These are phyloP conservation scores for Colistium nudipinnis DNA, from an alignment of 2,113 vertebrate genomes.

Conservation along the genomic window DNA sequence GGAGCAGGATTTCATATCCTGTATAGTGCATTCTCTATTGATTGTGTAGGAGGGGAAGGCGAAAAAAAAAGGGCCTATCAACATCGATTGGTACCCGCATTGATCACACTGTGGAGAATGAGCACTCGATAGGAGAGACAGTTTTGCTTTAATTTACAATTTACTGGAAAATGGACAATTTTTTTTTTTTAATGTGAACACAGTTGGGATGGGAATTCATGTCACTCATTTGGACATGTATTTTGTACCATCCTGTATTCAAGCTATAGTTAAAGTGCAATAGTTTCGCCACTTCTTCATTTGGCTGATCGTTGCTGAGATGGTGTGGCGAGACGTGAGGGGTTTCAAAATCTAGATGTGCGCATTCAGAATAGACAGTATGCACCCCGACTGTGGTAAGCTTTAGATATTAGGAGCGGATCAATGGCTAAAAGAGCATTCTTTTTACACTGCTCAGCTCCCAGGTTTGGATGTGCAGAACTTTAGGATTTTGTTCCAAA, in stretches of 20 bases:
- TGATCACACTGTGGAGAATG: constrained; percentile 44
- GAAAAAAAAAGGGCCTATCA: constrained; percentile 27
- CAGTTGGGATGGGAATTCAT: not conserved
- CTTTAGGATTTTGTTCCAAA: constrained; percentile 25
- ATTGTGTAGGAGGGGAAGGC: constrained; percentile 38
- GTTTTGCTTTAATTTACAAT: constrained; percentile 2
- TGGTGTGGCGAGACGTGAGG: not conserved
- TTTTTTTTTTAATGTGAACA: constrained; percentile 3
- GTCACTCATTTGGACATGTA: not conserved
- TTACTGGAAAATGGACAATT: not conserved
- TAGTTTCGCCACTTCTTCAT: not conserved
- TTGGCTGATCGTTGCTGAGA: not conserved
- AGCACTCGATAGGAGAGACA: not conserved
- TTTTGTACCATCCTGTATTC: not conserved
- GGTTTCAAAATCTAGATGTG: not conserved
- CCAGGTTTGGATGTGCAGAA: constrained; percentile 16
- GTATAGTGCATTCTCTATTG: constrained; percentile 47
- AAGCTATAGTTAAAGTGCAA: not conserved
- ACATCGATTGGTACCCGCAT: constrained; percentile 29
- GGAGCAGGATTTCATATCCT: constrained; percentile 43
- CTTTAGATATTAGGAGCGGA: not conserved
- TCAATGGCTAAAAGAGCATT: not conserved
- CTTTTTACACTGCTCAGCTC: not conserved
- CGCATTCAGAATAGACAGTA: too few relatives aligned
- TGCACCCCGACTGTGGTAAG: not conserved